These are phyloP conservation scores for Crotalus helleri DNA, from an alignment of 2,113 vertebrate genomes.

Conservation along the genomic window DNA sequence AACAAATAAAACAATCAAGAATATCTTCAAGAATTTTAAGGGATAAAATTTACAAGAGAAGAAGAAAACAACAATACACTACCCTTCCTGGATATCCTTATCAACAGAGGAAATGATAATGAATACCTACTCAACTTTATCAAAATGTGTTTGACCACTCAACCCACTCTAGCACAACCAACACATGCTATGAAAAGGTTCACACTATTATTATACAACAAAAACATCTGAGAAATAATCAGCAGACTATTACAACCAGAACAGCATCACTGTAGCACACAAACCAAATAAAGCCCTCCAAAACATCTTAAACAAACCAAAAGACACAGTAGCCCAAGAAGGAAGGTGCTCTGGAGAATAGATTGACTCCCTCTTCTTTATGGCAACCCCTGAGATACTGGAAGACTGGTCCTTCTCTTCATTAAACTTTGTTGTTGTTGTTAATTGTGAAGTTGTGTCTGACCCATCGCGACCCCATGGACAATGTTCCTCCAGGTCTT, in stretches of 20 bases:
- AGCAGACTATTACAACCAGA: not conserved
- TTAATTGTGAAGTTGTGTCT: no score
- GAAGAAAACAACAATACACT: no score
- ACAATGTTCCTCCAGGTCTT: no score
- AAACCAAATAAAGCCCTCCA: not conserved
- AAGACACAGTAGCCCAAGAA: not conserved
- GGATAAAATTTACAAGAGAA: no score
- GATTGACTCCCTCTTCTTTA: no score
- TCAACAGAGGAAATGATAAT: not conserved
- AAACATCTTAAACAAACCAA: not conserved
- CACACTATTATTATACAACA: not conserved
- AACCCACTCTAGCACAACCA: not conserved
- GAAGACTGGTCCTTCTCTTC: no score
- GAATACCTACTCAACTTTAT: not conserved
- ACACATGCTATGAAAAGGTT: not conserved
- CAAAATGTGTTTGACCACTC: not conserved
- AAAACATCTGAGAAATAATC: not conserved
- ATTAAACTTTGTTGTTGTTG: no score
- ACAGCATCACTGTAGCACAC: not conserved
- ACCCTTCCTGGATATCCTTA: no score
- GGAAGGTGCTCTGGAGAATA: not conserved
- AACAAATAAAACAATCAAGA: no score
- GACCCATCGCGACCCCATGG: no score
- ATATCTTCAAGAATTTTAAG: no score
- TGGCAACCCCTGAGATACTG: no score